A percentile compares a stretch with the other conserved stretches of the same genome.
Evolutionary conservation across 2,113 vertebrate genomes (phyloP).

Genomic region (Lipophrys pholis): DNA sequence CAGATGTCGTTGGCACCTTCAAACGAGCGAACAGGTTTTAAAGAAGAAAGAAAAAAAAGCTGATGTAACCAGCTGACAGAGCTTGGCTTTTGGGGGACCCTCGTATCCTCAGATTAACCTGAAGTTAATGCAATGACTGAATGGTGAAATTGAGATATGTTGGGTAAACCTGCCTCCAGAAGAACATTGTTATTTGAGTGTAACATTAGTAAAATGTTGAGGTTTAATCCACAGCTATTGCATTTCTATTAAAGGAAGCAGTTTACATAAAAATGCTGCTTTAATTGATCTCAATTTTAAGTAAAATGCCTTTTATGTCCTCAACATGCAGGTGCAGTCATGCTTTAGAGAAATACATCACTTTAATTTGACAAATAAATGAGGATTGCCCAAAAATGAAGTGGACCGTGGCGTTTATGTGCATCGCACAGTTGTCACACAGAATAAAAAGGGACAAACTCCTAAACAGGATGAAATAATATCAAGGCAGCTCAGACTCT

Average conservation of each 20-base stretch:
- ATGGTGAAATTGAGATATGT: too few species aligned
- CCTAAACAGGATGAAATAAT: constrained; percentile 15
- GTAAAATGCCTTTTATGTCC: neutral
- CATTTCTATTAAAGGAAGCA: too few species aligned
- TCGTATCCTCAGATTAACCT: too few species aligned
- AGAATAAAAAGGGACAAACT: neutral
- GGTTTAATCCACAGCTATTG: too few species aligned
- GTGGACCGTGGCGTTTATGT: neutral
- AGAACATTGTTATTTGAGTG: too few species aligned
- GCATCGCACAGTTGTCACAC: neutral
- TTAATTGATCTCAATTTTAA: too few species aligned
- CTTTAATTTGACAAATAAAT: constrained; percentile 18
- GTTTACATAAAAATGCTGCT: too few species aligned
- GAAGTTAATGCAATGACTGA: too few species aligned
- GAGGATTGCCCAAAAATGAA: neutral
- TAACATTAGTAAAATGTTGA: too few species aligned
- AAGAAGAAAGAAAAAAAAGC: neutral
- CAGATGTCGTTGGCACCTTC: neutral
- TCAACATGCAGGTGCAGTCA: neutral
- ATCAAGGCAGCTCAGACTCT: neutral
- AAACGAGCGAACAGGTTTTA: neutral
- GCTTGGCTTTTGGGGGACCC: neutral
- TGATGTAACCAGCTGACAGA: neutral
- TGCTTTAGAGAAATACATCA: constrained; percentile 4
- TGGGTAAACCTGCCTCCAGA: too few species aligned